These are phyloP conservation scores for Ianthella basta DNA, from an alignment of 37 sponge, comb jelly and placozoan genomes.

Conservation along the genomic window DNA sequence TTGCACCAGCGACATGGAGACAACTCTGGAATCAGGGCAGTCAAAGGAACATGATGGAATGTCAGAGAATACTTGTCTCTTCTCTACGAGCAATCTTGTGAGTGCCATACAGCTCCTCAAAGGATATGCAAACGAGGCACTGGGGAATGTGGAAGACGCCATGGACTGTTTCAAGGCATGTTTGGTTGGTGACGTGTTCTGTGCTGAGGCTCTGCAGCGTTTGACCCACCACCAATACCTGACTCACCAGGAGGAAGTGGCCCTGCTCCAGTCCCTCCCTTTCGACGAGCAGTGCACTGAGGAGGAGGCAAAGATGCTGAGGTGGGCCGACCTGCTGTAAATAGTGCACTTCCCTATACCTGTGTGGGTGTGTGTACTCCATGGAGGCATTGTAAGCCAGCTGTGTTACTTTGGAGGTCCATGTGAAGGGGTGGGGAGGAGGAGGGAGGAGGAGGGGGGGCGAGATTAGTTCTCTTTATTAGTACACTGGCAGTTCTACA, in stretches of 20 bases:
- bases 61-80: neutral
- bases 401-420: no score
- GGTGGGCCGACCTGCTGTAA: neutral
- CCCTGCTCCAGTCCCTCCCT: slow-evolving; percentile 35
- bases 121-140: slow-evolving; percentile 54
- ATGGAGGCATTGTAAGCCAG: no score
- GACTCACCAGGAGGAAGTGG: slow-evolving; percentile 47
- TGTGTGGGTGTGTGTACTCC: no score
- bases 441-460: no score
- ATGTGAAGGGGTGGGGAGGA: no score
- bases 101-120: slow-evolving; percentile 45
- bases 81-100: slow-evolving; percentile 40
- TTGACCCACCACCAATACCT: slow-evolving; percentile 49
- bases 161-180: slow-evolving; percentile 46
- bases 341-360: no score
- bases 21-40: neutral
- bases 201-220: slow-evolving; percentile 71
- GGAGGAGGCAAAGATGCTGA: slow-evolving; percentile 53
- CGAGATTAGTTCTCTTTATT: no score
- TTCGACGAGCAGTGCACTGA: slow-evolving; percentile 59
- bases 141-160: slow-evolving; percentile 63
- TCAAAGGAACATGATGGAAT: neutral
- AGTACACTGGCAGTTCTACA: no score
- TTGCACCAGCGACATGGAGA: neutral
- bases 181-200: slow-evolving; percentile 53